Evolutionary conservation across 2,888 invertebrate species (phyloP).

Genomic region (Ferdinandea cuprea): DNA sequence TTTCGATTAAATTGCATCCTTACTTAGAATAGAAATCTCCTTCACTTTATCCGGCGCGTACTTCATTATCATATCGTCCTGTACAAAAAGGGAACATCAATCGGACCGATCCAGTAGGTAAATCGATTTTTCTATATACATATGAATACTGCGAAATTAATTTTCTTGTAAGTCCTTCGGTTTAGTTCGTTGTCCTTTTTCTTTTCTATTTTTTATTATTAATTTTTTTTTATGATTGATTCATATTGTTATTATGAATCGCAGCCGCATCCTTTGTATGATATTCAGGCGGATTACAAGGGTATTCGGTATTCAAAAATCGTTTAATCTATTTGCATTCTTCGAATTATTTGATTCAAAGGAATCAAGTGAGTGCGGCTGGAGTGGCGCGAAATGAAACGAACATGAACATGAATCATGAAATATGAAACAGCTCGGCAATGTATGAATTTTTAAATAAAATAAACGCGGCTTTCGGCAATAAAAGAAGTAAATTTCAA

Average conservation of each 20-base stretch:
- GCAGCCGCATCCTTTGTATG: conserved; percentile 62
- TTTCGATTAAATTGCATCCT: conserved; percentile 74
- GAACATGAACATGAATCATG: conserved; percentile 6
- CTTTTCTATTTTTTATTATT: background rate
- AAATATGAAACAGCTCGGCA: background rate
- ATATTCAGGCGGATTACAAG: conserved; percentile 61
- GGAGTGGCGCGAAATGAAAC: conserved; percentile 2
- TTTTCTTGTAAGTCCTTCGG: conserved; percentile 64
- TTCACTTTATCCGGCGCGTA: conserved; percentile 2
- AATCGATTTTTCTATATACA: conserved; percentile 54
- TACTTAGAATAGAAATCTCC: conserved; percentile 11
- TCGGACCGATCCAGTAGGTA: conserved; percentile 72
- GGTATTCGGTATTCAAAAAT: conserved; percentile 47
- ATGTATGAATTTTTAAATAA: conserved; percentile 63
- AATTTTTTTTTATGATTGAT: conserved; percentile 39
- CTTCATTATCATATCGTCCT: conserved; percentile 70
- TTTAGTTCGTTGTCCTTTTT: conserved; percentile 15
- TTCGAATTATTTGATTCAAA: conserved; percentile 64
- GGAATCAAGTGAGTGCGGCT: conserved; percentile 2
- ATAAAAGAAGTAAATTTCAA: conserved; percentile 31
- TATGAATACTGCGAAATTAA: conserved; percentile 53
- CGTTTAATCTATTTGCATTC: conserved; percentile 74
- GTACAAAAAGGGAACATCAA: conserved; percentile 63
- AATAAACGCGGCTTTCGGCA: conserved; percentile 47
- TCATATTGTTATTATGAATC: conserved; percentile 67